phyloP scores from a whole-genome alignment of 2,113 vertebrate genomes.

The Gorsachius goisagi region DNA sequence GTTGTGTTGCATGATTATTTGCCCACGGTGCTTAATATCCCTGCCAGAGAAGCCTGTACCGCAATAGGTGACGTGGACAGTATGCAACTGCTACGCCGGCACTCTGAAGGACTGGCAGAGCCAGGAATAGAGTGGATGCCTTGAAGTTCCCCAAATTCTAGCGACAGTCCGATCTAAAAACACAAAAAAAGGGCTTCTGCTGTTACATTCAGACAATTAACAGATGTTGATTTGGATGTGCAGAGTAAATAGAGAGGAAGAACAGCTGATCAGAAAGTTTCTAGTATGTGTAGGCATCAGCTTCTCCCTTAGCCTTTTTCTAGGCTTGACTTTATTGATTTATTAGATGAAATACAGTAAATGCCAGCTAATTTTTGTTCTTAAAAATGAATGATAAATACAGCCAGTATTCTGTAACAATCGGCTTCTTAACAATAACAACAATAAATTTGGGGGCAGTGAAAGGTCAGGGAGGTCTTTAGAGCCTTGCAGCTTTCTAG shows the following conservation, averaged over 20 bases:
- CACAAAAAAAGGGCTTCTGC: background rate
- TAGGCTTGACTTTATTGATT: background rate
- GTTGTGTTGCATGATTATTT: background rate
- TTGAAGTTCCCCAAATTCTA: background rate
- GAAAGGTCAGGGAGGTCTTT: background rate
- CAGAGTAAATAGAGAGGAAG: background rate
- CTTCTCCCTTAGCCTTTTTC: background rate
- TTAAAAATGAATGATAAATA: background rate
- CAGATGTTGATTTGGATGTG: background rate
- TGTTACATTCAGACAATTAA: background rate
- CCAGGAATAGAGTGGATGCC: background rate
- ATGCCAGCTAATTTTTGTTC: background rate
- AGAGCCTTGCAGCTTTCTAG: background rate
- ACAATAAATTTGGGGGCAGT: background rate
- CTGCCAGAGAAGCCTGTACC: background rate
- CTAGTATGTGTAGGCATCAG: fast-evolving
- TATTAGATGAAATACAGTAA: background rate
- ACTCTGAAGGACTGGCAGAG: background rate
- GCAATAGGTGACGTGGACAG: background rate
- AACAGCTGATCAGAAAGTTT: background rate
- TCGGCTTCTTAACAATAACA: background rate
- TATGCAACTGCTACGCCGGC: background rate
- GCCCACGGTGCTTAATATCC: background rate
- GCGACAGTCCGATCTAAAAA: background rate
- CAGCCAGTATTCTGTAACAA: background rate